Conservation (phyloP, 2,113 vertebrate species). For the Lota lota region DNA sequence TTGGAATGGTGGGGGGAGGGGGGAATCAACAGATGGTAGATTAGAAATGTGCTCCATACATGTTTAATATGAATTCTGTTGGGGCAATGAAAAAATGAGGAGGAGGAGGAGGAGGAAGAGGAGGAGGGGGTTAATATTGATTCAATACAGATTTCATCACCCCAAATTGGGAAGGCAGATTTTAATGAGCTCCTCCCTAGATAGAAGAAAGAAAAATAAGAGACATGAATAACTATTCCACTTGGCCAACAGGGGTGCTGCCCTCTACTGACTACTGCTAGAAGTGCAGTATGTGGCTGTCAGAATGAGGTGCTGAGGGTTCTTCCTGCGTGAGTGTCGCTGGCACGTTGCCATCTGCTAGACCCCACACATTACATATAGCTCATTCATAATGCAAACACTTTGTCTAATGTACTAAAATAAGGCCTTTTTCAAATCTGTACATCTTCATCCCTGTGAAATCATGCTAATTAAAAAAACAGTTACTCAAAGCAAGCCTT, state of each 20-base stretch:
- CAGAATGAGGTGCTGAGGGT: neutral
- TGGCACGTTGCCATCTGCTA: no score
- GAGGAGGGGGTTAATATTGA: conserved; percentile 45
- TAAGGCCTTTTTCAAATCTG: no score
- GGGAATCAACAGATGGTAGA: neutral
- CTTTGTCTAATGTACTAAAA: no score
- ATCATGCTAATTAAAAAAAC: no score
- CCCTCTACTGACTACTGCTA: conserved; percentile 55
- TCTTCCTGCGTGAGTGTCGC: neutral
- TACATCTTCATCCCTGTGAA: no score
- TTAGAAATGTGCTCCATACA: no score
- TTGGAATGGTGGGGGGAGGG: no score
- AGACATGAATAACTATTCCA: conserved; percentile 30
- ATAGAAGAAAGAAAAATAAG: conserved; percentile 28
- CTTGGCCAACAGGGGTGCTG: conserved; percentile 50
- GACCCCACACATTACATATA: neutral
- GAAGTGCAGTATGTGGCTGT: conserved; percentile 24
- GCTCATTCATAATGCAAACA: neutral
- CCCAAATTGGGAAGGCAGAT: conserved; percentile 33
- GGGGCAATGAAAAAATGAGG: neutral
- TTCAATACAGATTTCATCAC: conserved; percentile 63
- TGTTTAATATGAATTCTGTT: no score
- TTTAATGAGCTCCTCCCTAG: conserved; percentile 55
- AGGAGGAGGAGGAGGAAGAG: neutral
- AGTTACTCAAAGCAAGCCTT: no score